Conservation (phyloP, 2,797 vertebrate species). For the Gymnothorax reevesii region DNA sequence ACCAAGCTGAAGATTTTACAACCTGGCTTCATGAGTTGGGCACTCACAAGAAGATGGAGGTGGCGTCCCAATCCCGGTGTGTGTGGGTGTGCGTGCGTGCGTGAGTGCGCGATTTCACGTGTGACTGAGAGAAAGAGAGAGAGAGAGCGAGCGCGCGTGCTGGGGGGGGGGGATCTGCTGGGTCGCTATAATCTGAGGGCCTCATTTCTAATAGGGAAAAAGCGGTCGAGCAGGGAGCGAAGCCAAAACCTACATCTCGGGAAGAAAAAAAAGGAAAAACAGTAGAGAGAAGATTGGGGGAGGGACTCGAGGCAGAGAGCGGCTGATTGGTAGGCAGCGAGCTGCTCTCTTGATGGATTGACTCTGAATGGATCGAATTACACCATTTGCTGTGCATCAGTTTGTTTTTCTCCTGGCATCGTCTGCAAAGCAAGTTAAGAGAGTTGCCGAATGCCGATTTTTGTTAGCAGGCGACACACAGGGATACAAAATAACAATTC, state of each 20-base stretch:
- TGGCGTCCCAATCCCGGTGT: background rate
- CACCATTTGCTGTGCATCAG: conserved; percentile 80
- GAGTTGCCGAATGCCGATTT: conserved; percentile 27
- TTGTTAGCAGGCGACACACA: conserved; percentile 40
- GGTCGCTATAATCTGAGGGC: conserved; percentile 68
- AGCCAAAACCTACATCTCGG: conserved; percentile 59
- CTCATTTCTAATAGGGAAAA: conserved; percentile 57
- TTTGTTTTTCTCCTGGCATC: conserved; percentile 79
- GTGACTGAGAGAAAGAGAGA: too few species aligned
- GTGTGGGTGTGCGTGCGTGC: background rate
- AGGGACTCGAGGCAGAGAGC: conserved; percentile 67
- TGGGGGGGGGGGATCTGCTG: conserved; percentile 57
- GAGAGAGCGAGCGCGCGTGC: background rate
- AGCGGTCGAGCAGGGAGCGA: conserved; percentile 57
- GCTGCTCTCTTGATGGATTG: conserved; percentile 73
- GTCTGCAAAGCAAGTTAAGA: conserved; percentile 63
- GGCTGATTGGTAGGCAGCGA: conserved; percentile 68
- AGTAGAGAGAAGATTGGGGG: conserved; percentile 58
- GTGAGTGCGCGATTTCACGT: too few species aligned
- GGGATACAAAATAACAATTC: conserved; percentile 60
- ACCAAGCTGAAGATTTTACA: conserved; percentile 69
- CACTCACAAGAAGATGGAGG: conserved; percentile 53
- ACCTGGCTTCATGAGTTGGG: conserved; percentile 64
- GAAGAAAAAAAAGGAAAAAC: conserved; percentile 28
- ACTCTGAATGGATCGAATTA: conserved; percentile 85